Evolutionary conservation across 2,888 invertebrate species (phyloP).

Genomic region (Calephelis perditalis): DNA sequence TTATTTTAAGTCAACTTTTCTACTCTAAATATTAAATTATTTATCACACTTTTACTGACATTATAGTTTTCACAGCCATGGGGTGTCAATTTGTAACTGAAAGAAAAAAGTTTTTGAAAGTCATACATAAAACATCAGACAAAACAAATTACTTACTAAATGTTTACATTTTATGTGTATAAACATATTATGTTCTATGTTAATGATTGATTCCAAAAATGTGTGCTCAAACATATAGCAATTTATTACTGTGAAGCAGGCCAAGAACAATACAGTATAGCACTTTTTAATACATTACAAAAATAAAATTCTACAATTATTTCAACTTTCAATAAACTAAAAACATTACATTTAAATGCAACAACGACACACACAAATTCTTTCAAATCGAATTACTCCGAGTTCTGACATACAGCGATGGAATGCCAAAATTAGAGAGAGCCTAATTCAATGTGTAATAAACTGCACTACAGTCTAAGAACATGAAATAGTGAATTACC

Average conservation of each 20-base stretch:
- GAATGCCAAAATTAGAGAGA: conserved; percentile 74
- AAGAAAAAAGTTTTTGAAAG: conserved; percentile 12
- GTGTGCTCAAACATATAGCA: too few species aligned
- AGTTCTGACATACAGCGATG: conserved; percentile 62
- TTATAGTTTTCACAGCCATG: conserved; percentile 21
- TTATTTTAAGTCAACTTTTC: conserved; percentile 21
- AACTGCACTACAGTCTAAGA: conserved; percentile 25
- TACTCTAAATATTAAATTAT: conserved; percentile 20
- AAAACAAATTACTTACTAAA: too few species aligned
- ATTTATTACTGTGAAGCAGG: neutral
- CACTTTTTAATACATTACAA: neutral
- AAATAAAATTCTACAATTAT: neutral
- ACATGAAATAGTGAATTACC: conserved; percentile 26
- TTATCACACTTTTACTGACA: conserved; percentile 24
- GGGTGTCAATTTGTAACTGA: conserved; percentile 21
- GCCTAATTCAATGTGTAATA: conserved; percentile 46
- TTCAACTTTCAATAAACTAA: neutral
- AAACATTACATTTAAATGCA: neutral
- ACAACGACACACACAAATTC: conserved; percentile 18
- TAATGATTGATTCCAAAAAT: too few species aligned
- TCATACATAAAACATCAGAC: too few species aligned
- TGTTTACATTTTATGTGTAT: too few species aligned
- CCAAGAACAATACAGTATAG: conserved; percentile 2
- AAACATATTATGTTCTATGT: too few species aligned
- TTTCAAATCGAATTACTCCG: conserved; percentile 40